Base-by-base conservation (phyloP, 2,888 invertebrate species). In the Papilio demoleus region DNA sequence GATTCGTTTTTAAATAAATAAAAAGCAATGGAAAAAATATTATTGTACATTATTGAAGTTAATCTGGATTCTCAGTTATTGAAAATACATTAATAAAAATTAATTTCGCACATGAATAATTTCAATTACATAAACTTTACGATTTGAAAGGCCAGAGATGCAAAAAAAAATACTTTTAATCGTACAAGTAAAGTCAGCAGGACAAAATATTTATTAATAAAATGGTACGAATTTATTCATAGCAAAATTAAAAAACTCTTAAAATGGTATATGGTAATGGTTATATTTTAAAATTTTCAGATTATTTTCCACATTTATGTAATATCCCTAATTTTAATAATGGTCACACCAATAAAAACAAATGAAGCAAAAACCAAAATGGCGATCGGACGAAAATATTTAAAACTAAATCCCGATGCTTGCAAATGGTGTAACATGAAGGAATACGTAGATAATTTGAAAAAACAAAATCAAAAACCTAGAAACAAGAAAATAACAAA, bases 371-470 rank as follows among this genome's bases (percentile, higher is more conserved):
- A n/a, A 8, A 31, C 14, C 36, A 59, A 61, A 3, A 47, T 45
- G 63, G 63, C 56, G 45, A 9, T 24, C 4, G 38, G 47, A 5
- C 68, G 68, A 5, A 34, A 63, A 8, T 68, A 68, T 63, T 47
- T 63, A 38, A 34, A 63, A 24, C 9, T 63, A 36, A 68, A 68
- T 27, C 24, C 58, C 0, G 58, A 68, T 12, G 45, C 45, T 8
- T 75, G 75, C 62, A 73, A 70, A 47, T 75, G 74, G 74, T 75
- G 75, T 58, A 75, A 75, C 53, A 72, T 75, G 74, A 73, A 71
- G 12, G 22, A 56, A 12, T 68, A 68, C n/a, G 68, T 68, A 3
- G 58, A 63, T 0, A 45, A n/a, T 8, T 34, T 68, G 11, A 68
- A 68, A 9, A 56, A 27, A 24, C 22, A 63, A 24, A 63, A 68